Evolutionary conservation across 2,797 vertebrate species (phyloP), one percentile per base, ranked within the genome.

Genomic region (Danio choprae): DNA sequence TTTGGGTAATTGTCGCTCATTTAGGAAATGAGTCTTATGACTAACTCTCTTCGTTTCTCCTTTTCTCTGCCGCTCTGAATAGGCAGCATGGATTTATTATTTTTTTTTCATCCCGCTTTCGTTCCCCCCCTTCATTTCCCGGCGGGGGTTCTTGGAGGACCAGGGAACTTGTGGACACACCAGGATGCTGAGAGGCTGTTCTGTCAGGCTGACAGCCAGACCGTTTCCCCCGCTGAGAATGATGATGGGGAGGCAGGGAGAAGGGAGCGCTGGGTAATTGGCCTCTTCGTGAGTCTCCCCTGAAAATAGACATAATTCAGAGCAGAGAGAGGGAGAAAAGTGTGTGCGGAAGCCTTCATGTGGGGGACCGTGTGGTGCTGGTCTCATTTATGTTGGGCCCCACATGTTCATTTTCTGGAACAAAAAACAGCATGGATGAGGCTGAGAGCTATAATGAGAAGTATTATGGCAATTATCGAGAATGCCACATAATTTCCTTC

Each of bases 401-500:
- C 74, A 72, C 75, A 74, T 77, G 41, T 84, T 83, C 74, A 71
- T 78, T 84, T 83, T 64, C 74, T 53, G 36, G 71, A 81, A 84
- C 70, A 82, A 75, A 80, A 84, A 79, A 22, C 71, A 69, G 78
- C 81, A 74, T 67, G 70, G 64, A 44, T 53, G 69, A 81, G 67
- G 78, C 78, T 79, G 67, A 81, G 60, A 79, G 81, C 71, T 56
- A 56, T 79, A 81, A 83, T 84, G 62, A 81, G 84, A 83, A 76
- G 79, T 77, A 86, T 81, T 82, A 89, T 83, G 87, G 88, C 88
- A 89, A 89, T 90, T 89, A 90, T 85, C 71, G 83, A 85, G 86
- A 90, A 90, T 90, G 84, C 82, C 74, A 78, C 44, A 72, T 90
- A 88, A 91, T 91, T 89, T 82, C 84, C 71, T 60, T 85, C 72